Evolutionary conservation across 2,797 vertebrate species (phyloP), one percentile per base, ranked within the genome.

Genomic region (Bradypus variegatus): DNA sequence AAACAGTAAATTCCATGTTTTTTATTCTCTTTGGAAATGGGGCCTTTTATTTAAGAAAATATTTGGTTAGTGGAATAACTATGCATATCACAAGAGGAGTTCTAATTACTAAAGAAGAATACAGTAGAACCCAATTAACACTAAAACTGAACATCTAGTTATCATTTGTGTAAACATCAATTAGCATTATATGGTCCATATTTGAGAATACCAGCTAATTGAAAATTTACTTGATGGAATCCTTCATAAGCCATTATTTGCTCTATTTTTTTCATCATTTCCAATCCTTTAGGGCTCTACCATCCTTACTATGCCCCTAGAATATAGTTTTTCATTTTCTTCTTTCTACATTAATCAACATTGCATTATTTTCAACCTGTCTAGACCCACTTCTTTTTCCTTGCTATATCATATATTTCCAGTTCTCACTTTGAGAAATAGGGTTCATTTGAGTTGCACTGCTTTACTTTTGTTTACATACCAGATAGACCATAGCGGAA

Each of bases 191-290:
- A 81, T 15, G 62, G 2, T 75, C 81, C 25, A 19, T 91, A 67
- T 85, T 69, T 89, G 69, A 88, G 82, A 91, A 82, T 93, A 58
- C 62, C n/a, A 89, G 58, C 64, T 83, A 55, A 64, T 86, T 91
- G 76, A 90, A 75, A 96, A 86, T 76, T 94, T 94, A 75, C 64
- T 15, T 67, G 38, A 19, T 73, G 75, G 41, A 76, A 48, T 87
- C 65, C 90, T 90, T 92, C 58, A 84, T 41, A 77, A 89, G 58
- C 8, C 50, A 67, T 29, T 38, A 0, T 73, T 86, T 77, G 64
- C 6, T 80, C 36, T 75, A 11, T 29, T 77, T 90, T 45, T 94
- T 86, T 31, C 50, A 72, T 93, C 19, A 16, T 90, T 72, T 95
- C 23, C 41, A 75, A 88, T n/a, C 5, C 18, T 2, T 83, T 80